Percentiles rank a stretch among this genome's conserved stretches.
Evolutionary conservation across 2,113 vertebrate genomes (phyloP).

Genomic region (Scomber scombrus): DNA sequence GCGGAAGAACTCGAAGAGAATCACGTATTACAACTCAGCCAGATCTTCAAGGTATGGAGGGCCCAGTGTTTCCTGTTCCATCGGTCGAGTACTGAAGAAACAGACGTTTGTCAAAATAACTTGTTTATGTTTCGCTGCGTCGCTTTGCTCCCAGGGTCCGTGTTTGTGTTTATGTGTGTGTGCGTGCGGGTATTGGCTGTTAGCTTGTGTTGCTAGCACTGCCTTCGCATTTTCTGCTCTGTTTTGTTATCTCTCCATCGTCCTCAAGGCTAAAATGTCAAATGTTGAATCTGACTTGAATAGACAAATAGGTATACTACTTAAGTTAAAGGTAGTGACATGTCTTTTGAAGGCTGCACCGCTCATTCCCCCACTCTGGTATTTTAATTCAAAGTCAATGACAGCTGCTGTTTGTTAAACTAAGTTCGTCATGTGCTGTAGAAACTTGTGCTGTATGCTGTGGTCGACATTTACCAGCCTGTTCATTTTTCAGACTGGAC

Average conservation of each 20-base stretch:
- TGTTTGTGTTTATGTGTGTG: slow-evolving; percentile 23
- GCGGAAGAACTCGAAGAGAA: slow-evolving; percentile 79
- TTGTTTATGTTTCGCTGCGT: background rate
- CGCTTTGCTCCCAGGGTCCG: background rate
- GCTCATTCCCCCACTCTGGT: background rate
- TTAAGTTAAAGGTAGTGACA: background rate
- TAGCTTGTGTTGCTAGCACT: slow-evolving; percentile 69
- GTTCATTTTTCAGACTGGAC: slow-evolving; percentile 53
- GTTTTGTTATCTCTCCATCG: too few species aligned
- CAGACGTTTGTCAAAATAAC: background rate
- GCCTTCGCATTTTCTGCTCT: background rate
- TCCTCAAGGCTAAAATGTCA: background rate
- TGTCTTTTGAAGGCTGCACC: background rate
- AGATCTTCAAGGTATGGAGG: slow-evolving; percentile 78
- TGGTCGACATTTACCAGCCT: slow-evolving; percentile 23
- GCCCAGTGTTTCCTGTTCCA: background rate
- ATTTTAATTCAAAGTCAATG: slow-evolving; percentile 53
- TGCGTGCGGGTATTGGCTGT: slow-evolving; percentile 20
- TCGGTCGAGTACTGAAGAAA: background rate
- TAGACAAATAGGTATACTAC: too few species aligned
- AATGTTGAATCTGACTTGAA: background rate
- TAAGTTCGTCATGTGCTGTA: slow-evolving; percentile 24
- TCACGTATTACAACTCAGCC: slow-evolving; percentile 76
- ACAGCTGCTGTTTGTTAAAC: background rate
- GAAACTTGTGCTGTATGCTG: slow-evolving; percentile 10